These are phyloP conservation scores for Asteroscopus sphinx DNA, from an alignment of 2,888 invertebrate genomes.

Conservation along the genomic window DNA sequence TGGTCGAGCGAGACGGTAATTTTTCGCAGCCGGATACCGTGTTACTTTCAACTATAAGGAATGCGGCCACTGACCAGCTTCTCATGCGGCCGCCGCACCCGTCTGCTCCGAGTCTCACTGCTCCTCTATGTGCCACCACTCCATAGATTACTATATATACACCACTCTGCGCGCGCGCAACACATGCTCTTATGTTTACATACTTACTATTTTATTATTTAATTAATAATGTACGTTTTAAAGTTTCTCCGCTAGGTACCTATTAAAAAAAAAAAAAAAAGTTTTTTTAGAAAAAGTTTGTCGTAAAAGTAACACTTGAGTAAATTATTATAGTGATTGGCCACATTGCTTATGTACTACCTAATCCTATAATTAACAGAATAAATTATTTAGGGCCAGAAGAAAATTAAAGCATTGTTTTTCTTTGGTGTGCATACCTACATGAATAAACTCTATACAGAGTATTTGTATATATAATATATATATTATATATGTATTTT, in stretches of 20 bases:
- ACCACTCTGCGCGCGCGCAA: constrained; percentile 13
- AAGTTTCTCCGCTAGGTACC: no score
- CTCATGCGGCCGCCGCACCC: constrained; percentile 73
- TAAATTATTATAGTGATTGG: no score
- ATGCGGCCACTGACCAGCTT: constrained; percentile 87
- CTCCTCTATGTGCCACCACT: constrained; percentile 31
- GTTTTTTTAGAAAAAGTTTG: constrained; percentile 18
- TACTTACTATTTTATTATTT: constrained; percentile 18
- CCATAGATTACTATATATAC: no score
- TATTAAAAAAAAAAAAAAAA: constrained; percentile 8
- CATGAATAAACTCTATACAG: no score
- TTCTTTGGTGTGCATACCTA: no score
- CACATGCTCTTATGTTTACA: constrained; percentile 23
- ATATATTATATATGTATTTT: no score
- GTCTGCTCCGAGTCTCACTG: constrained; percentile 62
- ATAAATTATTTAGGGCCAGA: no score
- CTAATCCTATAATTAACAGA: no score
- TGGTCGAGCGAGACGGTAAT: constrained; percentile 72
- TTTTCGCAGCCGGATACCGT: constrained; percentile 88
- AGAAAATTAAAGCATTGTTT: no score
- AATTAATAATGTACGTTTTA: no score
- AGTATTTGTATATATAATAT: no score
- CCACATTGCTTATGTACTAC: no score
- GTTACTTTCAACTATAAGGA: constrained; percentile 87
- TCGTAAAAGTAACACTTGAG: constrained; percentile 3